A percentile compares a stretch with the other conserved stretches of the same genome.
phyloP scores from a whole-genome alignment of 2,888 invertebrate genomes.

The Lycocerus yunnanus region DNA sequence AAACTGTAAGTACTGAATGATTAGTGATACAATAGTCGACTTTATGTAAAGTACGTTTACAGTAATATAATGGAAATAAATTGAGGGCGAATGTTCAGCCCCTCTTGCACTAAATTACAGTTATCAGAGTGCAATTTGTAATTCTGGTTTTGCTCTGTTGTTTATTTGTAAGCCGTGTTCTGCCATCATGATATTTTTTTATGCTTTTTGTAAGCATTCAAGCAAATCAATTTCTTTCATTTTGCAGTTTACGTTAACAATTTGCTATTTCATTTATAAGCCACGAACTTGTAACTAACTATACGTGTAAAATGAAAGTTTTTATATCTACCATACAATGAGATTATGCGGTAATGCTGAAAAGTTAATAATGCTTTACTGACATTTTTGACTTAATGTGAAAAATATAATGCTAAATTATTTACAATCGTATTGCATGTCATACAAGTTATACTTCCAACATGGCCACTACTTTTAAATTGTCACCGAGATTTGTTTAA shows the following conservation, averaged over 20 bases:
- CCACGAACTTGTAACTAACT: neutral
- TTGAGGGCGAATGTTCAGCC: conserved; percentile 26
- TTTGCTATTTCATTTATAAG: conserved; percentile 8
- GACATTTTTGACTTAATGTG: neutral
- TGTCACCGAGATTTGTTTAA: neutral
- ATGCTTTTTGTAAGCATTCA: conserved; percentile 16
- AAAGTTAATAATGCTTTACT: neutral
- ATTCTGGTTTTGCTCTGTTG: conserved; percentile 26
- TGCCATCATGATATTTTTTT: conserved; percentile 25
- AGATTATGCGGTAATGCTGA: neutral
- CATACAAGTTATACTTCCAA: neutral
- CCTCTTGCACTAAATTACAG: conserved; percentile 26
- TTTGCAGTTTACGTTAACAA: conserved; percentile 2
- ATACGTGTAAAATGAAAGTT: neutral
- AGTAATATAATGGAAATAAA: conserved; percentile 19
- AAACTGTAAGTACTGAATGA: conserved; percentile 12
- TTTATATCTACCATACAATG: neutral
- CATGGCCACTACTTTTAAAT: neutral
- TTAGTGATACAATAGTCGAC: conserved; percentile 9
- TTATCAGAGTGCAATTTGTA: conserved; percentile 24
- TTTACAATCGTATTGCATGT: neutral
- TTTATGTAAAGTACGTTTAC: conserved; percentile 13
- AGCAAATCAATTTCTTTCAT: conserved; percentile 10
- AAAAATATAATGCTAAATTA: neutral
- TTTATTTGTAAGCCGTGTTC: conserved; percentile 23